phyloP scores from a whole-genome alignment of 2,888 invertebrate genomes.

The Rhagonycha lutea region DNA sequence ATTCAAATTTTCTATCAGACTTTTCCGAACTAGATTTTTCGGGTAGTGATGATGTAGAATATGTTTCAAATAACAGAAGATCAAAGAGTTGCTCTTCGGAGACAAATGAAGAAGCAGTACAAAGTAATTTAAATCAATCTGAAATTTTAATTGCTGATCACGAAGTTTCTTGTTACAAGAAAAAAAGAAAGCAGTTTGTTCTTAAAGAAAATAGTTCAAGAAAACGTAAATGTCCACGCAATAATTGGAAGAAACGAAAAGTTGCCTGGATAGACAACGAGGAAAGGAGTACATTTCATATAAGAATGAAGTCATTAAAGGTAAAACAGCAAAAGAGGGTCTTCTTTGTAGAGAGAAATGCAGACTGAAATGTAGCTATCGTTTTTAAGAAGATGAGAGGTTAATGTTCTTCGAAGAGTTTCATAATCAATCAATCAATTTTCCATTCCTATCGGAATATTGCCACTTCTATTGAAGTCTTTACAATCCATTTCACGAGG shows the following conservation, averaged over 20 bases:
- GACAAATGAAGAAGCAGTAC: background rate
- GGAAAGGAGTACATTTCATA: background rate
- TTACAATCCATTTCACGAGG: too few species aligned
- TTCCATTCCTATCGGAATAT: too few species aligned
- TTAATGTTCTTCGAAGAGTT: background rate
- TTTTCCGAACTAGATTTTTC: background rate
- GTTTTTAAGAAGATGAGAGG: background rate
- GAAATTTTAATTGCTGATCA: background rate
- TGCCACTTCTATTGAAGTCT: too few species aligned
- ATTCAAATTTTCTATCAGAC: background rate
- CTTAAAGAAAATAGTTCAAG: background rate
- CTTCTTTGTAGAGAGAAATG: background rate
- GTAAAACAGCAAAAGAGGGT: background rate
- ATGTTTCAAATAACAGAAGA: background rate
- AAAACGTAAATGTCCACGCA: background rate
- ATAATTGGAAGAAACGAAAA: background rate
- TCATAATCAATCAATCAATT: too few species aligned
- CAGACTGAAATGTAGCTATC: background rate
- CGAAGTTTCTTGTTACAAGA: background rate
- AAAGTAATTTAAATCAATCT: background rate
- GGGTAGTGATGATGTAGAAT: background rate
- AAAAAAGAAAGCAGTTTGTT: background rate
- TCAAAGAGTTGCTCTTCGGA: background rate
- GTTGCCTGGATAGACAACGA: too few species aligned
- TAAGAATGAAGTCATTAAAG: background rate